phyloP scores from a whole-genome alignment of 2,797 vertebrate genomes.

The Hyperoplus immaculatus region DNA sequence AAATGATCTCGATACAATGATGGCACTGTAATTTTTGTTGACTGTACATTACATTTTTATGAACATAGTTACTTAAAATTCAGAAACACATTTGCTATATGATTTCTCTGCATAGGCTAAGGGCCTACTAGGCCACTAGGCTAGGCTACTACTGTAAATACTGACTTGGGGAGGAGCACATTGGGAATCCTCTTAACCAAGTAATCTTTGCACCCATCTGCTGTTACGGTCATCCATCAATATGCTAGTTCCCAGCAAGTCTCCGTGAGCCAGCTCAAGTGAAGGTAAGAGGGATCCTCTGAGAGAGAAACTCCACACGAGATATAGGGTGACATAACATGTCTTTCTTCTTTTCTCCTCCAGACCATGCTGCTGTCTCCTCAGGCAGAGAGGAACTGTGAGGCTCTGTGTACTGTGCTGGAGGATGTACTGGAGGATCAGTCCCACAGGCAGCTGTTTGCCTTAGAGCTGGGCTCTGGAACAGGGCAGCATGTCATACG shows the following conservation, averaged over 20 bases:
- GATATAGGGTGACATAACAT: not conserved
- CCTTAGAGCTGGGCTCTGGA: constrained; percentile 84
- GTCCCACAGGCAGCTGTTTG: constrained; percentile 78
- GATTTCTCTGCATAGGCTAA: too few species aligned
- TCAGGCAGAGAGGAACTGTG: constrained; percentile 84
- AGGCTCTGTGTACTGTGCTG: constrained; percentile 76
- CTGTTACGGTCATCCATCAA: constrained; percentile 35
- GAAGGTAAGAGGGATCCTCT: constrained; percentile 38
- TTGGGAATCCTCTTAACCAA: constrained; percentile 77
- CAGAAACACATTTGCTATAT: not conserved
- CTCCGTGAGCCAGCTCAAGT: constrained; percentile 13
- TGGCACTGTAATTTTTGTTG: not conserved
- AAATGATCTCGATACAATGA: not conserved
- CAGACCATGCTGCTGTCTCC: constrained; percentile 84
- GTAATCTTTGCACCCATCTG: constrained; percentile 78
- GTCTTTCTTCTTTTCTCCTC: constrained; percentile 1
- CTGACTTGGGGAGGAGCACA: constrained; percentile 45
- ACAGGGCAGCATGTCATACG: constrained; percentile 84
- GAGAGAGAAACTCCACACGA: not conserved
- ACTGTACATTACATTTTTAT: not conserved
- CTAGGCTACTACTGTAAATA: too few species aligned
- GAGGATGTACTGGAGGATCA: constrained; percentile 77
- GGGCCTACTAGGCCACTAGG: too few species aligned
- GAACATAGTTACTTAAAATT: not conserved
- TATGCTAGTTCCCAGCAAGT: constrained; percentile 30